A percentile compares a stretch with the other conserved stretches of the same genome.
These are phyloP conservation scores for Choristoneura rosaceana DNA, from an alignment of 2,888 invertebrate genomes.

Conservation along the genomic window DNA sequence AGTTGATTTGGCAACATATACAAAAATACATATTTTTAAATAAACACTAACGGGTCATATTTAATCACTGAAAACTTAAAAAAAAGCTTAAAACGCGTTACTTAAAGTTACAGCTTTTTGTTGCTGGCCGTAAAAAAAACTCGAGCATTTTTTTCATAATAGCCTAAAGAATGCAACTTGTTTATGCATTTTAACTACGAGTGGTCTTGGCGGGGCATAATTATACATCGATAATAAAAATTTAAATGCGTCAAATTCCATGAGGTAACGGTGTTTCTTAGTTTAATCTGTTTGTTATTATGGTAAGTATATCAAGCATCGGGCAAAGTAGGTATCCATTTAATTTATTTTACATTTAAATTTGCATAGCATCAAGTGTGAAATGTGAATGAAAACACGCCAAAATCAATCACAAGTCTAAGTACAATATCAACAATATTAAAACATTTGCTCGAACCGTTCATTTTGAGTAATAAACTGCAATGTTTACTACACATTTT, in stretches of 20 bases:
- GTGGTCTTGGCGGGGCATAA: slow-evolving; percentile 3
- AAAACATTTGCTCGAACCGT: too few species aligned
- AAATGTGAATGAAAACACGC: too few species aligned
- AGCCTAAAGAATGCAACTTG: background rate
- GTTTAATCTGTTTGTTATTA: slow-evolving; percentile 3
- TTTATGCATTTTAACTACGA: slow-evolving; percentile 17
- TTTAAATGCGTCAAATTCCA: slow-evolving; percentile 17
- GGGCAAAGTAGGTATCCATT: background rate
- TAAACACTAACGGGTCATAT: background rate
- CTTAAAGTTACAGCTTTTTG: background rate
- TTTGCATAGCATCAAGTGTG: background rate
- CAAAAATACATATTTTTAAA: too few species aligned
- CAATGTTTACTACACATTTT: too few species aligned
- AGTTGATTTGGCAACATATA: too few species aligned
- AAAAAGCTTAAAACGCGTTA: background rate
- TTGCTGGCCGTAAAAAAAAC: background rate
- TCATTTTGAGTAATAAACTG: too few species aligned
- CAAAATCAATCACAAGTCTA: too few species aligned
- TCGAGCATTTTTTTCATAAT: slow-evolving; percentile 1
- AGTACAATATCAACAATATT: too few species aligned
- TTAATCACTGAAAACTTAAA: background rate
- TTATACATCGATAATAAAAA: slow-evolving; percentile 6
- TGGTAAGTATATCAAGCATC: background rate
- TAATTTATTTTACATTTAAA: background rate
- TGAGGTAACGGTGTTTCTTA: slow-evolving; percentile 11